Conservation (phyloP, 2,797 vertebrate species). For the Erethizon dorsatum region DNA sequence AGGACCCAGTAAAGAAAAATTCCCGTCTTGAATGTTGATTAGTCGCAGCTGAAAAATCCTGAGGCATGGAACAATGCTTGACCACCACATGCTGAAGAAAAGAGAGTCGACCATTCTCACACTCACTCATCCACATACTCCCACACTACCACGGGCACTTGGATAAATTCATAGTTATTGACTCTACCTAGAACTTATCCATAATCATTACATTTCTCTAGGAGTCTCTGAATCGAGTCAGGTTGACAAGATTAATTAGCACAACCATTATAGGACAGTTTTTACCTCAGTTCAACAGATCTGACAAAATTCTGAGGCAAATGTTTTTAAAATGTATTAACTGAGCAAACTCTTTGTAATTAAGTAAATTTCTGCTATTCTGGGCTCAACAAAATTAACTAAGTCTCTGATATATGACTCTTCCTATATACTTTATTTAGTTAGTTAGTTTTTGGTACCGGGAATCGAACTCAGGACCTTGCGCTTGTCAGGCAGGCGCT, state of each 20-base stretch:
- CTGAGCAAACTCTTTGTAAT: neutral
- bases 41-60: neutral
- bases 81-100: neutral
- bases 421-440: neutral
- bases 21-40: neutral
- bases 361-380: neutral
- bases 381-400: neutral
- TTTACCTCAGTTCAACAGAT: neutral
- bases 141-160: neutral
- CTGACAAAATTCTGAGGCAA: neutral
- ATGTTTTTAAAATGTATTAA: neutral
- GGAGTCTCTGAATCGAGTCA: neutral
- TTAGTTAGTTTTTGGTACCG: no score
- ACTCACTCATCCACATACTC: accelerated
- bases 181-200: neutral
- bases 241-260: neutral
- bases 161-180: neutral
- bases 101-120: neutral
- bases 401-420: neutral
- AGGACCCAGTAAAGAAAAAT: constrained; percentile 11
- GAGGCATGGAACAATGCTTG: accelerated
- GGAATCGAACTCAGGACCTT: no score
- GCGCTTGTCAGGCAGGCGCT: no score
- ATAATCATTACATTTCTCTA: neutral
- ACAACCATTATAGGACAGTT: neutral